A percentile compares a stretch with the other conserved stretches of the same genome.
These are phyloP conservation scores for Cinclus mexicanus DNA, from an alignment of 2,113 vertebrate species.

Conservation along the genomic window DNA sequence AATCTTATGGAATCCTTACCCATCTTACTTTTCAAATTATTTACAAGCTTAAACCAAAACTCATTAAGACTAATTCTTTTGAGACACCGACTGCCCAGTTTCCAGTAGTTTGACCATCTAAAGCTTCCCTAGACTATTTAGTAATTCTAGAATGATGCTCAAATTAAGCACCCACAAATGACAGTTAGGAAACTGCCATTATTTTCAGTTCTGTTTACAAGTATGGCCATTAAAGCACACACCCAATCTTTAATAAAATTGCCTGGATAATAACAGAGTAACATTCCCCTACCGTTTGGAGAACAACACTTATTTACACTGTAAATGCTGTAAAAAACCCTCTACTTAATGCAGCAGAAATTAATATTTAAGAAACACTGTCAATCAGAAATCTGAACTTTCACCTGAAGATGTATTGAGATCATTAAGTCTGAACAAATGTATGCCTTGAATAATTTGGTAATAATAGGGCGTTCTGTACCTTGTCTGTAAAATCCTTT, in stretches of 20 bases:
- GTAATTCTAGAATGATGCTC: neutral
- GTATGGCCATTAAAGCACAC: neutral
- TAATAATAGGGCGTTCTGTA: neutral
- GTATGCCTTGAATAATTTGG: neutral
- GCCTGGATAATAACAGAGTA: neutral
- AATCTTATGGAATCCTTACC: neutral
- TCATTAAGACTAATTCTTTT: neutral
- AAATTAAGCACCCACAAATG: neutral
- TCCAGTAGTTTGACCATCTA: neutral
- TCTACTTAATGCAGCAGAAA: neutral
- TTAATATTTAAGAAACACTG: conserved; percentile 9
- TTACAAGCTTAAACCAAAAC: neutral
- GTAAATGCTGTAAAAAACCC: neutral
- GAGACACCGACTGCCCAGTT: neutral
- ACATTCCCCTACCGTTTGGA: neutral
- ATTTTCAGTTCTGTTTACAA: conserved; percentile 33
- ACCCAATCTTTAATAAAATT: neutral
- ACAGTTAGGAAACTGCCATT: neutral
- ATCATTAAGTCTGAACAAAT: conserved; percentile 6
- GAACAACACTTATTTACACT: neutral
- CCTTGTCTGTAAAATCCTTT: neutral
- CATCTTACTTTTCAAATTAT: neutral
- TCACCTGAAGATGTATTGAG: conserved; percentile 12
- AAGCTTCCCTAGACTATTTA: neutral
- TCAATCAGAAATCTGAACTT: conserved; percentile 35